Percentiles rank a stretch among this genome's conserved stretches.
phyloP scores from a whole-genome alignment of 1,140 invertebrate species.

The Pantala flavescens region DNA sequence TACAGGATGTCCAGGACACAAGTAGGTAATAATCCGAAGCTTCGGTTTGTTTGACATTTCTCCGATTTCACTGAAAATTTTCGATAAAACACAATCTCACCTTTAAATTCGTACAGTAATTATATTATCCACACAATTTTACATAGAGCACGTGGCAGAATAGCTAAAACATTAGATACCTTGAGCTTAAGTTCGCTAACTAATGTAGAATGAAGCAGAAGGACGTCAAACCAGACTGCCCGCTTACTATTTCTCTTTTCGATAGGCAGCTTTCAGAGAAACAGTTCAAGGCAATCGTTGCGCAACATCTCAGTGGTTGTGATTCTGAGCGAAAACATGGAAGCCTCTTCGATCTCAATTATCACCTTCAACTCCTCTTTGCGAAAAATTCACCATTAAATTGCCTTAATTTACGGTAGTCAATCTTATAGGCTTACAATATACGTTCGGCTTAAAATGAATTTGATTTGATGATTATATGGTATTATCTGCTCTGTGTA shows the following conservation, averaged over 20 bases:
- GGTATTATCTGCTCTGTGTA: too few species aligned
- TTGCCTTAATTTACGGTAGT: too few species aligned
- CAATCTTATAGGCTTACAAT: too few species aligned
- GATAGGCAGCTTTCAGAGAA: background rate
- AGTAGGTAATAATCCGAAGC: constrained; percentile 45
- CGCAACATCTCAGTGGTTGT: background rate
- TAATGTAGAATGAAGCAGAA: background rate
- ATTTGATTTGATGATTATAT: too few species aligned
- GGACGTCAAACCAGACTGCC: background rate
- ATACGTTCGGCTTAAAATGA: too few species aligned
- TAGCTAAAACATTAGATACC: too few species aligned
- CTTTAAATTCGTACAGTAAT: background rate
- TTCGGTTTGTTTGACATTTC: constrained; percentile 26
- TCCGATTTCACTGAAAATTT: constrained; percentile 32
- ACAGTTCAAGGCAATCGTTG: background rate
- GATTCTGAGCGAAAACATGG: too few species aligned
- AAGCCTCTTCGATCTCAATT: too few species aligned
- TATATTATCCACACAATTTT: background rate
- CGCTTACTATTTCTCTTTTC: background rate
- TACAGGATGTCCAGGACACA: constrained; percentile 49
- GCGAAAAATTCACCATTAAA: too few species aligned
- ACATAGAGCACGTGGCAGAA: too few species aligned
- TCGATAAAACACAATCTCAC: background rate
- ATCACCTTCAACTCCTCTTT: too few species aligned
- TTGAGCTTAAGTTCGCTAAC: too few species aligned